phyloP scores from a whole-genome alignment of 2,113 vertebrate species.

The Illadopsis cleaveri region DNA sequence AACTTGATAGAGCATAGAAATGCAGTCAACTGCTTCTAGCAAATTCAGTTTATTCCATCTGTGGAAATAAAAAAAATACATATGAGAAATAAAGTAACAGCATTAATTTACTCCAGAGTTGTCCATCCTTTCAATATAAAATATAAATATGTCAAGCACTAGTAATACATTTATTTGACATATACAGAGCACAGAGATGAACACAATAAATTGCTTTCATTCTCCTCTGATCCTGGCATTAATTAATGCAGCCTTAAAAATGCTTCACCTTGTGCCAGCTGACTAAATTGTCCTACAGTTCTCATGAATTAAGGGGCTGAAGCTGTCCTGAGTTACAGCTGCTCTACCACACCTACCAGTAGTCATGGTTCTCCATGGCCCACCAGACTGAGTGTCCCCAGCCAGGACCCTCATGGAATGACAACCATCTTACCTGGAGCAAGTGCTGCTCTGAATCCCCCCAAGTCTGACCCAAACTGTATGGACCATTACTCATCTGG shows the following conservation, averaged over 20 bases:
- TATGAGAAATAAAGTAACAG: not conserved
- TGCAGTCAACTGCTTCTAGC: not conserved
- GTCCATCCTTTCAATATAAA: not conserved
- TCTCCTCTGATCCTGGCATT: not conserved
- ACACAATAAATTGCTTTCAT: not conserved
- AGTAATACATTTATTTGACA: not conserved
- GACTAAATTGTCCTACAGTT: not conserved
- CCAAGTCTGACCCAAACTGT: not conserved
- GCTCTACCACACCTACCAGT: not conserved
- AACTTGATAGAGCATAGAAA: not conserved
- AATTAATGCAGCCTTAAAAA: not conserved
- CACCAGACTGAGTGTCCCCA: not conserved
- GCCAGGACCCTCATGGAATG: rapidly evolving
- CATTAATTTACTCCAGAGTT: not conserved
- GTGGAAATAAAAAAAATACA: not conserved
- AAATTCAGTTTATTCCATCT: not conserved
- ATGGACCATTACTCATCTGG: not conserved
- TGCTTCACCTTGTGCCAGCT: not conserved
- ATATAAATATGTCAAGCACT: not conserved
- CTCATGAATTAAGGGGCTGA: not conserved
- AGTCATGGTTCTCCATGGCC: not conserved
- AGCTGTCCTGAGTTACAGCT: not conserved
- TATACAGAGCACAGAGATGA: not conserved
- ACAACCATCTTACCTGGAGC: not conserved
- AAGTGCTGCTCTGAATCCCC: not conserved